Evolutionary conservation across 2,113 vertebrate species (phyloP).

Genomic region (cat (Felis catus)): DNA sequence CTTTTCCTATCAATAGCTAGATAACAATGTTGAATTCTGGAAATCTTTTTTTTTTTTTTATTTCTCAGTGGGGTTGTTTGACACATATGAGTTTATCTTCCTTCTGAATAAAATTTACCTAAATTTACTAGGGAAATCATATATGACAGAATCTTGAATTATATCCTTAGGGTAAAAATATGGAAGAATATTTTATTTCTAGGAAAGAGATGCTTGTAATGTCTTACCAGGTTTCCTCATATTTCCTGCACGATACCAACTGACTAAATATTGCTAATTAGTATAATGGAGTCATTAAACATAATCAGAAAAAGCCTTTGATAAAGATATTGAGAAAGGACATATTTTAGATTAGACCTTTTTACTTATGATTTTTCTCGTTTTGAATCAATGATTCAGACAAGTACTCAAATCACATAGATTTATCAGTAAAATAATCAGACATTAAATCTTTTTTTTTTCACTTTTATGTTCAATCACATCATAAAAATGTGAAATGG

Average conservation of each 20-base stretch:
- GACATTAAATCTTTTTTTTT: not conserved
- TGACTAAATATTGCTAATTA: not conserved
- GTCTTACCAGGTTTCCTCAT: not conserved
- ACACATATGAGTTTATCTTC: not conserved
- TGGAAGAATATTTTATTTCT: not conserved
- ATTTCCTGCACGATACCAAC: not conserved
- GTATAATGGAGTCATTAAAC: not conserved
- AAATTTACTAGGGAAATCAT: slow-evolving; percentile 11
- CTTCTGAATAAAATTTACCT: slow-evolving; percentile 39
- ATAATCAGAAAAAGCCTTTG: not conserved
- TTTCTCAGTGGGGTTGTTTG: slow-evolving; percentile 23
- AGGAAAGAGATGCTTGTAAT: not conserved
- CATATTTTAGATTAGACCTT: not conserved
- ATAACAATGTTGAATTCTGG: slow-evolving; percentile 1
- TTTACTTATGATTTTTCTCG: not conserved
- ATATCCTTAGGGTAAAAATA: not conserved
- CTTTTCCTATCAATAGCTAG: not conserved
- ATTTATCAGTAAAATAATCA: not conserved
- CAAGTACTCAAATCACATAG: not conserved
- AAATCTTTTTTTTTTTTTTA: slow-evolving; percentile 11
- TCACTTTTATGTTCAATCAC: not conserved
- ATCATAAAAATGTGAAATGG: not conserved
- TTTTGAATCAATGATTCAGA: not conserved
- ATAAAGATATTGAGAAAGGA: not conserved
- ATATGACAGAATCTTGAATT: not conserved